A percentile compares a stretch with the other conserved stretches of the same genome.
These are phyloP conservation scores for Melipona quadrifasciata DNA, from an alignment of 1,140 invertebrate species.

Conservation along the genomic window DNA sequence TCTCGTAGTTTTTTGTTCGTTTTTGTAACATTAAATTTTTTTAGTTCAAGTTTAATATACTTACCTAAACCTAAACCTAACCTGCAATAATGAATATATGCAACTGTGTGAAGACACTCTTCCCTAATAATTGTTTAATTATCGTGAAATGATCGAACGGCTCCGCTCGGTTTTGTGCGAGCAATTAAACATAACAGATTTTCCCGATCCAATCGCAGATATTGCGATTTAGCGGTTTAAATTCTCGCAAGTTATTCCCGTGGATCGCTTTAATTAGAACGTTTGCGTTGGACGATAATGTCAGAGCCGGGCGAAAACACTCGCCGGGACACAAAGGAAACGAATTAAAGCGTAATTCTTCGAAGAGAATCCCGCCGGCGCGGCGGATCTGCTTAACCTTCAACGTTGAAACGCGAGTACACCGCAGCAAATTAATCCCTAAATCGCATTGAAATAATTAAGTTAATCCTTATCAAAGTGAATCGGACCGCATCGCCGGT, in stretches of 20 bases:
- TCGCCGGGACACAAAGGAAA: not conserved
- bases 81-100: too few relatives aligned
- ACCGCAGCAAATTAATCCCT: not conserved
- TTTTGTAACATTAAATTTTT: too few relatives aligned
- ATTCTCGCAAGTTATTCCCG: not conserved
- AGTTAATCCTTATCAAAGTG: conserved; percentile 30
- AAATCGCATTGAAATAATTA: conserved; percentile 16
- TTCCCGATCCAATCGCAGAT: not conserved
- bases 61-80: too few relatives aligned
- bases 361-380: not conserved
- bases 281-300: not conserved
- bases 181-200: not conserved
- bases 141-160: too few relatives aligned
- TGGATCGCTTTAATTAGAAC: not conserved
- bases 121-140: too few relatives aligned
- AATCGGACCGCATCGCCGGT: conserved; percentile 1
- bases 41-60: too few relatives aligned
- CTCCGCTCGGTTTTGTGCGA: too few relatives aligned
- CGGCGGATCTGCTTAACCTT: not conserved
- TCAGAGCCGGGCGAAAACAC: too few relatives aligned
- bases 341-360: not conserved
- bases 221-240: not conserved
- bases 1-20: too few relatives aligned
- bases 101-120: too few relatives aligned
- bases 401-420: not conserved